Evolutionary conservation across 2,797 vertebrate genomes (phyloP).

Genomic region (Cuculus canorus): DNA sequence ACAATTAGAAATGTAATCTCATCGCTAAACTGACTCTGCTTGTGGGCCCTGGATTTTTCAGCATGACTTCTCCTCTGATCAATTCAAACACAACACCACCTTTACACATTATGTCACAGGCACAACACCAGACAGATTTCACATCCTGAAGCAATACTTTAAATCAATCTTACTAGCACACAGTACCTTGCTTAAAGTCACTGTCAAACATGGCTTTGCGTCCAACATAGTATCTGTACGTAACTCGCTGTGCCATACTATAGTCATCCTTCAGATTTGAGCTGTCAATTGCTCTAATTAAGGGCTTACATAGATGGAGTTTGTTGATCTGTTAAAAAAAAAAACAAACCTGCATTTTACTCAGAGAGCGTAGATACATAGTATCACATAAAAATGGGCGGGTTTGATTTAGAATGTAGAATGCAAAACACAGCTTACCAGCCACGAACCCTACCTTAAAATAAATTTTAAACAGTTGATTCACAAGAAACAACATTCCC

Average conservation of each 20-base stretch:
- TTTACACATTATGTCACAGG: neutral
- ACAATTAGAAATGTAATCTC: neutral
- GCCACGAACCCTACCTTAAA: conserved; percentile 86
- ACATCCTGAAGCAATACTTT: neutral
- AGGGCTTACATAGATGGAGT: conserved; percentile 94
- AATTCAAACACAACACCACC: neutral
- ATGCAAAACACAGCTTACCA: neutral
- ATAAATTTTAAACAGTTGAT: conserved; percentile 98
- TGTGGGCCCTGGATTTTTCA: neutral
- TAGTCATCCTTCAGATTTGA: conserved; percentile 96
- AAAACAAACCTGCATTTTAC: neutral
- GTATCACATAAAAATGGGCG: neutral
- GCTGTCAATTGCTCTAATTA: conserved; percentile 97
- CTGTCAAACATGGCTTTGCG: conserved; percentile 98
- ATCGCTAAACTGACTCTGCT: neutral
- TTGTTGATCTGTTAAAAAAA: conserved; percentile 89
- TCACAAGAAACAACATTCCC: conserved; percentile 98
- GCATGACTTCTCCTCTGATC: neutral
- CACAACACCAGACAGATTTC: neutral
- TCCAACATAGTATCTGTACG: conserved; percentile 95
- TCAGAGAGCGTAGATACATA: neutral
- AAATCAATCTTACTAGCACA: neutral
- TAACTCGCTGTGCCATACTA: conserved; percentile 92
- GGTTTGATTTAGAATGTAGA: neutral
- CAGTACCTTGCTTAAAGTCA: conserved; percentile 92